Conservation (phyloP, 2,888 invertebrate genomes). For the Mellilla xanthometata region DNA sequence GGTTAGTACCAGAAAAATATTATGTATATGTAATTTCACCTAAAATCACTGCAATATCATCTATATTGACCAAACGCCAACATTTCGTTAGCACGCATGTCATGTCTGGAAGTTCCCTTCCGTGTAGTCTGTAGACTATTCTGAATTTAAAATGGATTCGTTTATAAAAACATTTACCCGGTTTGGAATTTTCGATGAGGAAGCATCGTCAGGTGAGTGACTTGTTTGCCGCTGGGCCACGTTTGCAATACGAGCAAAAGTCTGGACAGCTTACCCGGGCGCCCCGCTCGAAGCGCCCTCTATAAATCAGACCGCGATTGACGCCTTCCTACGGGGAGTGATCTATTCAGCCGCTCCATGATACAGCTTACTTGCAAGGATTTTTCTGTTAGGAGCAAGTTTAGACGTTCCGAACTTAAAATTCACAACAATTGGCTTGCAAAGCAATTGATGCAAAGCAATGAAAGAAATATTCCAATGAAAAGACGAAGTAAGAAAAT, state of each 20-base stretch:
- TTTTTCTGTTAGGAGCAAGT: slow-evolving; percentile 58
- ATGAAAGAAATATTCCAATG: no score
- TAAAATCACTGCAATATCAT: slow-evolving; percentile 51
- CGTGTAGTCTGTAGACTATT: slow-evolving; percentile 73
- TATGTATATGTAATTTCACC: slow-evolving; percentile 46
- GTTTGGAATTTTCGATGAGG: slow-evolving; percentile 76
- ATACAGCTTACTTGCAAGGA: slow-evolving; percentile 73
- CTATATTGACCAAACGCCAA: slow-evolving; percentile 69
- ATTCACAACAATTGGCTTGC: slow-evolving; percentile 48
- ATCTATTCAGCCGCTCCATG: slow-evolving; percentile 76
- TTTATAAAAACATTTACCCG: slow-evolving; percentile 76
- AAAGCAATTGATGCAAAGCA: slow-evolving; percentile 58
- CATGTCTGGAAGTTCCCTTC: slow-evolving; percentile 73
- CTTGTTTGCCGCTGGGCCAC: slow-evolving; percentile 74
- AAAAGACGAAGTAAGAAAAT: no score
- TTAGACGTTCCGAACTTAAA: slow-evolving; percentile 38
- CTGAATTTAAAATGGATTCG: slow-evolving; percentile 77
- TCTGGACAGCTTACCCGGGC: slow-evolving; percentile 72
- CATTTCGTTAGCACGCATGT: slow-evolving; percentile 76
- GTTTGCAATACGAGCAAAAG: slow-evolving; percentile 71
- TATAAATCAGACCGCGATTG: slow-evolving; percentile 80
- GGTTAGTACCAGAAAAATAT: no score
- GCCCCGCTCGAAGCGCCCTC: slow-evolving; percentile 61
- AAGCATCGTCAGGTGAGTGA: slow-evolving; percentile 77
- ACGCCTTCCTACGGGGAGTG: slow-evolving; percentile 81